Conservation (phyloP, 2,113 vertebrate genomes). For the Atherinomorus stipes region DNA sequence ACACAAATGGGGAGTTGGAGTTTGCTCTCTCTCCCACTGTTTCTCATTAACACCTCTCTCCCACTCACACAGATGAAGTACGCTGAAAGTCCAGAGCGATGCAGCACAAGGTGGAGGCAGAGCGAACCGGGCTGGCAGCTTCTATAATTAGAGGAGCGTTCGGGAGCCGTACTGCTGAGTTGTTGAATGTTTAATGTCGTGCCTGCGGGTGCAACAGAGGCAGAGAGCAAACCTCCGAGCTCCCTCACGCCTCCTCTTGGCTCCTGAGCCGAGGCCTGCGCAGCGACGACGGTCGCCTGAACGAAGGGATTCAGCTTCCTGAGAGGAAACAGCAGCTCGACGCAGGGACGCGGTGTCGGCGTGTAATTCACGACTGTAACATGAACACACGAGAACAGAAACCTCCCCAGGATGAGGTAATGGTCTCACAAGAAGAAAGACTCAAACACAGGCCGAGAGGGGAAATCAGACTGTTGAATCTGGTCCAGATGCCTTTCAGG, state of each 20-base stretch:
- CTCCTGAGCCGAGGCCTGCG: neutral
- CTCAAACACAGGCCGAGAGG: neutral
- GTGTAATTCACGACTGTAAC: constrained; percentile 44
- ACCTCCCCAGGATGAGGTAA: constrained; percentile 51
- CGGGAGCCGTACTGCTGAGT: constrained; percentile 60
- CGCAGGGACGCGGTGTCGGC: constrained; percentile 9
- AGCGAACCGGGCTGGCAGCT: constrained; percentile 50
- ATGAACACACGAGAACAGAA: constrained; percentile 27
- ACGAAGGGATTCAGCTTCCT: constrained; percentile 41
- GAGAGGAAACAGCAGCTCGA: constrained; percentile 56
- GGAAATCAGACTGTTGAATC: too few relatives aligned
- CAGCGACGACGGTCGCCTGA: neutral
- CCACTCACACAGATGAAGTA: constrained; percentile 13
- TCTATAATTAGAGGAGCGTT: constrained; percentile 77
- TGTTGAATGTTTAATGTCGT: constrained; percentile 78
- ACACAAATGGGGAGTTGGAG: constrained; percentile 38
- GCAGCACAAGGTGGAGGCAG: constrained; percentile 48
- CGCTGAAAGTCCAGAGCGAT: constrained; percentile 26
- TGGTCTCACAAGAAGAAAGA: neutral
- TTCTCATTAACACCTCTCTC: constrained; percentile 46
- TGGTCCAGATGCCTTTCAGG: too few relatives aligned
- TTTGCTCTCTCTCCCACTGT: constrained; percentile 29
- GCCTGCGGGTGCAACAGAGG: constrained; percentile 37
- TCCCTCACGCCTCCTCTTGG: constrained; percentile 11
- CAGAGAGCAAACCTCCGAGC: constrained; percentile 50